phyloP scores from a whole-genome alignment of 1,140 invertebrate genomes.

The Drosophila athabasca region DNA sequence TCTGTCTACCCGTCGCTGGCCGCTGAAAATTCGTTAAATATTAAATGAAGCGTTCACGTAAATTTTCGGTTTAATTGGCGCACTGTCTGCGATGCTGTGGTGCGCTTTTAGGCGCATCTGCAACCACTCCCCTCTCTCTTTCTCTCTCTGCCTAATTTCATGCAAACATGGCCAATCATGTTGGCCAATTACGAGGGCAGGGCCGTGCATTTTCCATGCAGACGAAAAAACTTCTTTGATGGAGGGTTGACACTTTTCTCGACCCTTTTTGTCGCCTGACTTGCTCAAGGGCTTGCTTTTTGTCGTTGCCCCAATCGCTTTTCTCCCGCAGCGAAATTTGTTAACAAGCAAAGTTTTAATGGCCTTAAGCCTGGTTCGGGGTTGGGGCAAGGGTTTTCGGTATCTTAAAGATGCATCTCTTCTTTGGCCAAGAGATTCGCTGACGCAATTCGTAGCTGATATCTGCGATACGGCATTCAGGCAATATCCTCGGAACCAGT shows the following conservation, averaged over 20 bases:
- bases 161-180: conserved; percentile 78
- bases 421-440: background rate
- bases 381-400: conserved; percentile 2
- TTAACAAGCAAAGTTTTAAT: conserved; percentile 57
- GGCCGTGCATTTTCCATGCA: conserved; percentile 40
- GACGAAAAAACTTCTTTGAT: conserved; percentile 38
- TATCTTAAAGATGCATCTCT: conserved; percentile 11
- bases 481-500: background rate
- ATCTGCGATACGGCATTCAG: background rate
- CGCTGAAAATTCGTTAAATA: conserved; percentile 79
- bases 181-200: conserved; percentile 71
- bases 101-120: conserved; percentile 59
- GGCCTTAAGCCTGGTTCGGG: conserved; percentile 9
- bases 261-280: conserved; percentile 37
- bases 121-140: background rate
- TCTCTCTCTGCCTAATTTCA: conserved; percentile 63
- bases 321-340: conserved; percentile 44
- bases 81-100: conserved; percentile 49
- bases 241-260: conserved; percentile 51
- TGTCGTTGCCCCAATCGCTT: conserved; percentile 34
- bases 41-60: conserved; percentile 84
- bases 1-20: background rate
- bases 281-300: conserved; percentile 21
- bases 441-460: conserved; percentile 1
- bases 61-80: conserved; percentile 83